Evolutionary conservation across 2,888 invertebrate genomes (phyloP).

Genomic region (Drosophila demipolita): DNA sequence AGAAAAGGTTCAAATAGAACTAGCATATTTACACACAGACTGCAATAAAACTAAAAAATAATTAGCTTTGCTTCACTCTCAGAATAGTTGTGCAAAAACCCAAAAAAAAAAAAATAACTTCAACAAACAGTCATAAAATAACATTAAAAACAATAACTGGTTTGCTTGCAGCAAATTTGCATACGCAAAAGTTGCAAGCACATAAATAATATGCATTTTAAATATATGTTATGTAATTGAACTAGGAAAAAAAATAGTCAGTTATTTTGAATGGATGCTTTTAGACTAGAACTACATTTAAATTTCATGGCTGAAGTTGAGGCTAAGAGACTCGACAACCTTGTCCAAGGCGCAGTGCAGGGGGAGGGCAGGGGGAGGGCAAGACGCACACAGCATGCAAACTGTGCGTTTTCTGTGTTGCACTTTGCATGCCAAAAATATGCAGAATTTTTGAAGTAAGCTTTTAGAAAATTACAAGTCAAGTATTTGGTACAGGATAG

Average conservation of each 20-base stretch:
- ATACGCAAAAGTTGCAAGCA: neutral
- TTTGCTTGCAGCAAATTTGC: neutral
- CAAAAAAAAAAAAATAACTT: neutral
- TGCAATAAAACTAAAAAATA: neutral
- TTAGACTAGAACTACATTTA: conserved; percentile 17
- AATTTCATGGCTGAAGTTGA: conserved; percentile 21
- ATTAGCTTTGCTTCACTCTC: neutral
- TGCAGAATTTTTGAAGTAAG: conserved; percentile 69
- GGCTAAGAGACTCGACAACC: neutral
- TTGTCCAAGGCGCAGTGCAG: neutral
- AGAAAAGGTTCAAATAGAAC: conserved; percentile 26
- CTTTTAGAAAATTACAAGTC: conserved; percentile 80
- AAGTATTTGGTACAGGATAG: conserved; percentile 46
- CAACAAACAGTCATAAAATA: neutral
- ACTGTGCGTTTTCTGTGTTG: conserved; percentile 30
- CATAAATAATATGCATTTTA: neutral
- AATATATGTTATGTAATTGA: neutral
- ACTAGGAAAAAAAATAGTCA: neutral
- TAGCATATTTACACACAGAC: neutral
- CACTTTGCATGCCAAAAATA: conserved; percentile 74
- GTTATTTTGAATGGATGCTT: neutral
- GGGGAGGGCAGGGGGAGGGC: no score
- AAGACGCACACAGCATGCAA: conserved; percentile 16
- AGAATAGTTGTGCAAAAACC: neutral
- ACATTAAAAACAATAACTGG: neutral